Percentiles rank a stretch among this genome's conserved stretches.
Evolutionary conservation across 2,888 invertebrate genomes (phyloP).

Genomic region (Diaprepes abbreviatus): DNA sequence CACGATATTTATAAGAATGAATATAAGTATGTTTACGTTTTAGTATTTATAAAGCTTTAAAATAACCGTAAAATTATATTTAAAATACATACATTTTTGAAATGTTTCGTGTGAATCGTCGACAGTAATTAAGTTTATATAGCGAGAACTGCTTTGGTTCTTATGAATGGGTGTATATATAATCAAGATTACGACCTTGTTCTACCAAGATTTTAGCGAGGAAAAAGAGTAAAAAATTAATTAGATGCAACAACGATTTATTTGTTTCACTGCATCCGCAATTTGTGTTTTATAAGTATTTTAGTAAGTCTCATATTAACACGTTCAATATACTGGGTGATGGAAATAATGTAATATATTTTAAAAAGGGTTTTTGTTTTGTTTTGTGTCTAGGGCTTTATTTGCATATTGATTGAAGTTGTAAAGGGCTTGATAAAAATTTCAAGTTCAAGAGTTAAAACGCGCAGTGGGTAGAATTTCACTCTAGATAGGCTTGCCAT

Average conservation of each 20-base stretch:
- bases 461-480: no score
- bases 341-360: background rate
- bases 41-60: no score
- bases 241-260: constrained; percentile 16
- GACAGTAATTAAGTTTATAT: background rate
- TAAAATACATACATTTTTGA: no score
- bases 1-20: no score
- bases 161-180: constrained; percentile 12
- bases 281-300: background rate
- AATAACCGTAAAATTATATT: no score
- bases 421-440: no score
- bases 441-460: no score
- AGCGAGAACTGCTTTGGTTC: background rate
- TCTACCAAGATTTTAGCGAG: constrained; percentile 4
- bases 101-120: background rate
- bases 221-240: constrained; percentile 17
- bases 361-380: no score
- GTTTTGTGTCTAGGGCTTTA: no score
- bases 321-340: background rate
- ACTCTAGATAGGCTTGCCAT: no score
- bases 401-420: no score
- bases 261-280: constrained; percentile 3
- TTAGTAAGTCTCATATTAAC: background rate
- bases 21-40: no score
- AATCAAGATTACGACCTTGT: constrained; percentile 4